Evolutionary conservation across 1,140 invertebrate species (phyloP).

Genomic region (Pogonus chalceus): DNA sequence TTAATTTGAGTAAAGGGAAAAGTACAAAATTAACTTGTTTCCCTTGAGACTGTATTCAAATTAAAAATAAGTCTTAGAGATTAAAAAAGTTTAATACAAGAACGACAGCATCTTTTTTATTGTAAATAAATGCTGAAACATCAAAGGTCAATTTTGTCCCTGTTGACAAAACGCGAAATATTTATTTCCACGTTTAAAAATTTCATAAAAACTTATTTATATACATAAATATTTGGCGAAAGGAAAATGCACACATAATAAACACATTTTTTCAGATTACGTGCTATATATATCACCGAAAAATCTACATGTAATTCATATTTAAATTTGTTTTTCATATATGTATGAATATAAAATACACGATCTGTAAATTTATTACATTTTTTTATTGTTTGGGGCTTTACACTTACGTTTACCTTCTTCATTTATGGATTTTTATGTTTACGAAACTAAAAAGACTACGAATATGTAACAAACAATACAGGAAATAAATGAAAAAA

Average conservation of each 20-base stretch:
- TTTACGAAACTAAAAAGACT: not conserved
- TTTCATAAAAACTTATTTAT: not conserved
- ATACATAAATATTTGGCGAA: not conserved
- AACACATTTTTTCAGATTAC: not conserved
- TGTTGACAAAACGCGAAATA: too few species aligned
- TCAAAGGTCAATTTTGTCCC: too few species aligned
- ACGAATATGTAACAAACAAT: too few species aligned
- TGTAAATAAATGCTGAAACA: too few species aligned
- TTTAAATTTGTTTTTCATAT: not conserved
- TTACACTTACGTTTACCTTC: not conserved
- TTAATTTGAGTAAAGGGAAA: too few species aligned
- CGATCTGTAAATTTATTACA: not conserved
- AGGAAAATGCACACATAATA: not conserved
- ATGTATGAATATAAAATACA: not conserved
- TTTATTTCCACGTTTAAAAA: too few species aligned
- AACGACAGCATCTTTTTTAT: too few species aligned
- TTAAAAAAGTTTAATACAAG: too few species aligned
- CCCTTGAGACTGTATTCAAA: too few species aligned
- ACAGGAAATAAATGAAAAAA: too few species aligned
- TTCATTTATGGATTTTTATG: not conserved
- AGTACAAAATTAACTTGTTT: too few species aligned
- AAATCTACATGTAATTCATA: not conserved
- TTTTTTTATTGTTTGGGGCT: not conserved
- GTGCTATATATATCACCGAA: not conserved
- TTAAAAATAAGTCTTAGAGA: too few species aligned